Conservation (phyloP, 2,113 vertebrate species). For the Oreochromis niloticus region DNA sequence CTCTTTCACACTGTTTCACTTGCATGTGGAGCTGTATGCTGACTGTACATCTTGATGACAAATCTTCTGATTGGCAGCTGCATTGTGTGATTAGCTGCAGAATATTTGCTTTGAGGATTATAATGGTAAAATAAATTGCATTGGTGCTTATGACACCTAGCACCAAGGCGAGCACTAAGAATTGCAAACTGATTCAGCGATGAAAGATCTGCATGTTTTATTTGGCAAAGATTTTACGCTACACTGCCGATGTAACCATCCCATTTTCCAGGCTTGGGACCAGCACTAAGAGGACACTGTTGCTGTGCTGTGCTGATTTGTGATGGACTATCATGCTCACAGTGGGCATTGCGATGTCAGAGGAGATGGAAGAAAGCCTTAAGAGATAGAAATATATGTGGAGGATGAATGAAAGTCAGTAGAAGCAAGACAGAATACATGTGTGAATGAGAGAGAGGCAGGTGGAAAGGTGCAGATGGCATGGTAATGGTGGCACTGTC, state of each 20-base stretch:
- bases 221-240: not conserved
- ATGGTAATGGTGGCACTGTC: not conserved
- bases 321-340: not conserved
- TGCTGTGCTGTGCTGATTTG: not conserved
- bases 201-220: not conserved
- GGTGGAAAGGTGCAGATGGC: not conserved
- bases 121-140: conserved; percentile 36
- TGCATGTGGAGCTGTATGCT: not conserved
- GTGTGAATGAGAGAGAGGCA: not conserved
- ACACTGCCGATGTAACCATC: not conserved
- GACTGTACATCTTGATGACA: not conserved
- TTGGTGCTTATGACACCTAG: conserved; percentile 4
- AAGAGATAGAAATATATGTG: not conserved
- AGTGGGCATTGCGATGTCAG: not conserved
- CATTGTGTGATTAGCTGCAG: conserved; percentile 33
- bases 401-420: not conserved
- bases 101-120: conserved; percentile 41
- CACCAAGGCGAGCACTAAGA: not conserved
- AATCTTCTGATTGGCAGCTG: conserved; percentile 18
- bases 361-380: not conserved
- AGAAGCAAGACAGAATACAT: not conserved
- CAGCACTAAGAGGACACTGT: not conserved
- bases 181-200: not conserved
- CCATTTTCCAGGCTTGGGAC: not conserved
- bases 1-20: not conserved